Base-by-base conservation (phyloP, 2,888 invertebrate genomes). In the Ecliptopera silaceata region DNA sequence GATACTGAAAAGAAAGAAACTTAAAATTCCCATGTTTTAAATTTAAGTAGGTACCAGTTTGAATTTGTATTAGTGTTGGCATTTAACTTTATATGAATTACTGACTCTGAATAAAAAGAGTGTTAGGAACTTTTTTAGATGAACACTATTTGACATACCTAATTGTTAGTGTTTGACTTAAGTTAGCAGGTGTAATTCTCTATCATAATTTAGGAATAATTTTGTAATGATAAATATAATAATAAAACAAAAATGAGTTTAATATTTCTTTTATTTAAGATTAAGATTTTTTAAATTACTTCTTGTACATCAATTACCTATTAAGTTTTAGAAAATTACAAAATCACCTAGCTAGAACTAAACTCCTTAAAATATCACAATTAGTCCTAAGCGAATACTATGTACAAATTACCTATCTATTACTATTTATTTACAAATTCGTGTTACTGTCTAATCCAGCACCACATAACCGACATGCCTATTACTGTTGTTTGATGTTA, bases 181-280 rank as follows among this genome's bases (percentile, higher is more conserved):
- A 50, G 29, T 46, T n/a, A 44, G 34, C 44, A 50, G 31, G 32
- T 41, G 47, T 17, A 49, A 49, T 45, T n/a, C 20, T 54, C 10
- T 11, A 56, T 50, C n/a, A n/a, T 53, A 48, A 63, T 59, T 58
- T 69, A 69, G 49, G 61, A 68, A 50, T 65, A 68, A 63, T 63
- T 52, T 55, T 61, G 41, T 47, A 56, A 54, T 53, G 42, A 39
- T 57, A 56, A 22, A 38, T 55, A 56, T 50, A 31, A 59, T 59
- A 50, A 60, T 58, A 59, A 61, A 61, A 60, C 42, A 47, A 59
- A 26, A 55, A 41, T 52, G 17, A 52, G 47, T 45, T 52, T 41
- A 34, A 31, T 29, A 12, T 3, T 18, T n/a, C 31, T 22, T 46
- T 43, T 15, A 13, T 36, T 17, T 48, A 49, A 22, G 10, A 46